Conservation (phyloP, 2,113 vertebrate genomes). For the Pipra filicauda region DNA sequence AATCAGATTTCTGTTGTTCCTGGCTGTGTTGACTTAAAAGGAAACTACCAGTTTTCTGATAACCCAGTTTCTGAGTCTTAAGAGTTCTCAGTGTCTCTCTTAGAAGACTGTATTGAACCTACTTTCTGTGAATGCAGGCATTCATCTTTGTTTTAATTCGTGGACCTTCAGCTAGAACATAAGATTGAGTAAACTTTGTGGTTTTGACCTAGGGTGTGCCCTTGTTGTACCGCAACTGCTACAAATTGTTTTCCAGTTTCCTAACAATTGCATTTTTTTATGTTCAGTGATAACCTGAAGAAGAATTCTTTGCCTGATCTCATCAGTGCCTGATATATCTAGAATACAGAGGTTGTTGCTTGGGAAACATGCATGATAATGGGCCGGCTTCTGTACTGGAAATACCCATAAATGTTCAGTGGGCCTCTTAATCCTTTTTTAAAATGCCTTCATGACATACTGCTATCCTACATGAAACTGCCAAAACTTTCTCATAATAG, state of each 20-base stretch:
- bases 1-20: not conserved
- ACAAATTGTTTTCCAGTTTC: not conserved
- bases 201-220: not conserved
- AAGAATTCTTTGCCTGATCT: not conserved
- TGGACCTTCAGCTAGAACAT: not conserved
- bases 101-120: not conserved
- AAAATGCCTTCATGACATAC: not conserved
- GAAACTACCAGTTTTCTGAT: not conserved
- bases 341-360: not conserved
- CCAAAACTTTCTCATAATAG: not conserved
- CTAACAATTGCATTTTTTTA: not conserved
- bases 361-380: not conserved
- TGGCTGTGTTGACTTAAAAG: not conserved
- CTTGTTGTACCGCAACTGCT: not conserved
- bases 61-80: not conserved
- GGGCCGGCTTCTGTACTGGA: not conserved
- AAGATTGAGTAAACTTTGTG: not conserved
- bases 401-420: not conserved
- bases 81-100: not conserved
- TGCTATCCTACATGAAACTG: not conserved
- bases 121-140: not conserved
- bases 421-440: not conserved
- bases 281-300: not conserved
- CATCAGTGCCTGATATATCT: not conserved
- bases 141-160: not conserved